phyloP scores from a whole-genome alignment of 2,888 invertebrate species.

The Eupithecia dodoneata region DNA sequence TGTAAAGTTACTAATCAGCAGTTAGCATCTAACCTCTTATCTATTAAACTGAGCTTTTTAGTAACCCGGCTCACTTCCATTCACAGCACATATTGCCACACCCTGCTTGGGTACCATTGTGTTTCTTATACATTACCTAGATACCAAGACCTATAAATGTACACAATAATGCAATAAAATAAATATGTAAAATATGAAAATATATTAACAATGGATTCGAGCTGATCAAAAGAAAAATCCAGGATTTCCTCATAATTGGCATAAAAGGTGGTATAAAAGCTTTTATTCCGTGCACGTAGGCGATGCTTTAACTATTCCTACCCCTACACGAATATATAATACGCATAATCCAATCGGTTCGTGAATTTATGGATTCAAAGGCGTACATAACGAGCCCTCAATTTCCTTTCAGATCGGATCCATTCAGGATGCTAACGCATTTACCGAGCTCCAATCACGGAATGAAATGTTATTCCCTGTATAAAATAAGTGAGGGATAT shows the following conservation, averaged over 20 bases:
- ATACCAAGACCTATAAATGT: too few species aligned
- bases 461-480: conserved; percentile 59
- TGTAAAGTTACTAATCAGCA: not conserved
- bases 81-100: too few species aligned
- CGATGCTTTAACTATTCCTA: conserved; percentile 21
- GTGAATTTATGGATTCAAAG: conserved; percentile 72
- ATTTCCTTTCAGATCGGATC: conserved; percentile 77
- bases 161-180: too few species aligned
- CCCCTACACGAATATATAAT: conserved; percentile 37
- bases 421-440: conserved; percentile 74
- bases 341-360: conserved; percentile 55
- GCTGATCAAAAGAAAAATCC: not conserved
- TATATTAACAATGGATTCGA: not conserved
- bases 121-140: too few species aligned
- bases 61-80: too few species aligned
- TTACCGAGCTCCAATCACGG: conserved; percentile 73
- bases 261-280: conserved; percentile 9
- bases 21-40: not conserved
- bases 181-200: too few species aligned
- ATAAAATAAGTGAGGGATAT: conserved; percentile 29
- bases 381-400: conserved; percentile 77
- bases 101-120: too few species aligned
- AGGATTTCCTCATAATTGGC: conserved; percentile 1
- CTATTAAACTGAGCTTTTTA: too few species aligned
- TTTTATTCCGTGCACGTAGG: conserved; percentile 20